Conservation (phyloP, 2,113 vertebrate species). For the Anthoscopus minutus region DNA sequence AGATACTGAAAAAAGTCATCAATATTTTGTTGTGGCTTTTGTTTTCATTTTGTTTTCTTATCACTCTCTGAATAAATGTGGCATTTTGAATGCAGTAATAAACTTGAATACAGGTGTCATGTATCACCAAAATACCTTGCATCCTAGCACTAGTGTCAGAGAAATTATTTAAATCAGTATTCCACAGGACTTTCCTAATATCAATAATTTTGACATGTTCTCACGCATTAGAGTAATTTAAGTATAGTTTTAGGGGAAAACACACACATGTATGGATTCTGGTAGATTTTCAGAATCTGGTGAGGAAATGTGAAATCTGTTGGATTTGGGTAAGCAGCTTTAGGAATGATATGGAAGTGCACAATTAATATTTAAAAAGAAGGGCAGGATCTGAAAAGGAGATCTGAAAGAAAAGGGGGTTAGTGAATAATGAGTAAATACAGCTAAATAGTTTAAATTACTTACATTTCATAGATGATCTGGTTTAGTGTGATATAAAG, state of each 20-base stretch:
- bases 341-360: not conserved
- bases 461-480: not conserved
- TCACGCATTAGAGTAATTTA: not conserved
- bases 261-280: not conserved
- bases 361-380: not conserved
- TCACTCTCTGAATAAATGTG: not conserved
- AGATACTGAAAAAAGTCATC: not conserved
- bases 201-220: not conserved
- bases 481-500: not conserved
- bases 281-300: not conserved
- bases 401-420: not conserved
- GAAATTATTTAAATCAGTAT: not conserved
- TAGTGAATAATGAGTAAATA: not conserved
- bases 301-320: not conserved
- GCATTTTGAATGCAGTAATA: not conserved
- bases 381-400: not conserved
- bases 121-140: not conserved
- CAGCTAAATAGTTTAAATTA: not conserved
- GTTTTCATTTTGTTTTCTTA: not conserved
- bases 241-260: not conserved
- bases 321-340: not conserved
- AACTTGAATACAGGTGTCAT: not conserved
- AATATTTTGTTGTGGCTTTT: not conserved
- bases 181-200: not conserved
- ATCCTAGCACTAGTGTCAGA: not conserved